Conservation (phyloP, 2,113 vertebrate species). For the Hirundichthys speculiger region DNA sequence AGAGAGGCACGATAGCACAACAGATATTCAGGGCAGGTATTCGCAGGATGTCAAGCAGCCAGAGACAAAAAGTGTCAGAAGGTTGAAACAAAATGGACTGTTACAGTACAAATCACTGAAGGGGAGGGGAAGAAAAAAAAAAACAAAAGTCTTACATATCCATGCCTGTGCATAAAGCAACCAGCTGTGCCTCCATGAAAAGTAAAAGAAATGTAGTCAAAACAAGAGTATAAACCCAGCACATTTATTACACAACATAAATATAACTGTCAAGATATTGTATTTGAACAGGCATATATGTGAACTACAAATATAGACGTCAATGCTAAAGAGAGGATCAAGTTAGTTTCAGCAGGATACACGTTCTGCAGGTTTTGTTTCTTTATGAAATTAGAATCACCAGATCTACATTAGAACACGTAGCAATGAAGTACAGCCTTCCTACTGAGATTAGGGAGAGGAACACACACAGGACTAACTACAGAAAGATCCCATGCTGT, state of each 20-base stretch:
- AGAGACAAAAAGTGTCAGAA: constrained; percentile 62
- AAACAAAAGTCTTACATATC: constrained; percentile 46
- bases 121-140: constrained; percentile 15
- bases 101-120: constrained; percentile 65
- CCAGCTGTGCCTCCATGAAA: constrained; percentile 84
- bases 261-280: constrained; percentile 94
- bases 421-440: constrained; percentile 84
- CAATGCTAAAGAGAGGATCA: constrained; percentile 90
- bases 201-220: constrained; percentile 62
- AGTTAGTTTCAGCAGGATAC: constrained; percentile 92
- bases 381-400: constrained; percentile 77
- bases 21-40: constrained; percentile 63
- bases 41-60: constrained; percentile 61
- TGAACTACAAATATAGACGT: constrained; percentile 93
- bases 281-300: constrained; percentile 93
- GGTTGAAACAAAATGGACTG: constrained; percentile 62
- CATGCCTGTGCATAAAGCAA: constrained; percentile 70
- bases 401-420: constrained; percentile 83
- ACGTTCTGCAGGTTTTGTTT: constrained; percentile 80
- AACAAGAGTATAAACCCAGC: constrained; percentile 85
- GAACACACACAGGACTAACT: constrained; percentile 81
- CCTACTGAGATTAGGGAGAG: constrained; percentile 80
- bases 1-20: constrained; percentile 73
- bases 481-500: constrained; percentile 84
- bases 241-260: constrained; percentile 96